Base-by-base conservation (phyloP, 1,140 invertebrate genomes). In the Diorhabda elongata region DNA sequence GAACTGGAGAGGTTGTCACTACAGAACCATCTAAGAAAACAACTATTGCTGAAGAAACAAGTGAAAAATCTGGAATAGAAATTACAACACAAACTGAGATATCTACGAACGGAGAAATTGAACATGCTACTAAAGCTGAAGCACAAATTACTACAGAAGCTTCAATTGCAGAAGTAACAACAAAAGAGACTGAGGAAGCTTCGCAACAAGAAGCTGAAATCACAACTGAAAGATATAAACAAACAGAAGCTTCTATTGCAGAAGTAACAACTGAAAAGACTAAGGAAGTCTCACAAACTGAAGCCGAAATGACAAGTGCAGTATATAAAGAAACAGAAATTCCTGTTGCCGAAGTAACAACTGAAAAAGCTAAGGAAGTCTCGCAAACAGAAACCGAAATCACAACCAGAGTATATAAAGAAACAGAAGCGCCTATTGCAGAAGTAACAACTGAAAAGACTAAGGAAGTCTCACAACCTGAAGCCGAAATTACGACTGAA, bases 211-310 rank as follows among this genome's bases (percentile, higher is more conserved):
- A 7, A 41, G 58, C 7, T 9, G 6, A 41, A 11, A 45, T 47
- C 58, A 45, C 61, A 58, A 44, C 66, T 42, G 65, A 68, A 66
- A 59, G 69, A 42, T 52, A 67, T 56, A 66, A 42, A 11, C 44
- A 11, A 5, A 26, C 72, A 44, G 61, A 41, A 59, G 52, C 52
- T 7, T 56, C 52, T 56, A 7, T 2, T 7, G 6, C 52, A 7
- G 52, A 56, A 56, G 52, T 7, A 7, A 56, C n/a, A 56, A 56
- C 52, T 6, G n/a, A 56, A n/a, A 6, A 56, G 52, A 6, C 52
- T 7, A n/a, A 56, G 6, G 6, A 56, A 56, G 2, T 7, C 6
- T 7, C n/a, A 56, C 6, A 7, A 6, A 56, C 52, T 7, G 52
- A 56, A 56, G n/a, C 52, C 52, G 47, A 44, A 45, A 26, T 5